Conservation (phyloP, 1,140 invertebrate species). For the Hypothenemus hampei region DNA sequence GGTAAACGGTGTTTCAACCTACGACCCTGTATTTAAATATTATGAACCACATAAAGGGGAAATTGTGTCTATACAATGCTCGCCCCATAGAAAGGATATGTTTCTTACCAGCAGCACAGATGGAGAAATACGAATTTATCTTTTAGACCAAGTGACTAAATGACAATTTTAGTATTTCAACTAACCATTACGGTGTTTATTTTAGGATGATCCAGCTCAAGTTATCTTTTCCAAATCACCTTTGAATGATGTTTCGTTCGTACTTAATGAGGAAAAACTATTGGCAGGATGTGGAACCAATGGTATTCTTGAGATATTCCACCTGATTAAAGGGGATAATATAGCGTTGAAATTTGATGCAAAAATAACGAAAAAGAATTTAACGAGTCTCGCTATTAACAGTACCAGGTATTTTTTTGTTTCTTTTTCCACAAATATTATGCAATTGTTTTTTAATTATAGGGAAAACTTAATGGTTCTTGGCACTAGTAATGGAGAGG, state of each 20-base stretch:
- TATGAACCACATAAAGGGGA: constrained; percentile 41
- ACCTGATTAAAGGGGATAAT: constrained; percentile 33
- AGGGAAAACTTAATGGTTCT: constrained; percentile 36
- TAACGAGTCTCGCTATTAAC: constrained; percentile 33
- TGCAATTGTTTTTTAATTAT: constrained; percentile 16
- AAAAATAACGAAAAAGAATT: constrained; percentile 19
- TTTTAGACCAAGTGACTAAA: constrained; percentile 35
- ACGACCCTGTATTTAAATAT: constrained; percentile 40
- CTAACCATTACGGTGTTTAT: constrained; percentile 3
- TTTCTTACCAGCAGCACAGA: constrained; percentile 40
- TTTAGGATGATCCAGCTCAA: constrained; percentile 40
- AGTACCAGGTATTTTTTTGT: constrained; percentile 17
- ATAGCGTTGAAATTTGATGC: constrained; percentile 28
- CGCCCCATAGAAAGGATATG: constrained; percentile 37
- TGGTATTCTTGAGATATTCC: constrained; percentile 35
- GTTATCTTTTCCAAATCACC: constrained; percentile 37
- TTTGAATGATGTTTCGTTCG: constrained; percentile 31
- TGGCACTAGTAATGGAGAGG: constrained; percentile 35
- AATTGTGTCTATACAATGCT: constrained; percentile 37
- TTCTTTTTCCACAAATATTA: neutral
- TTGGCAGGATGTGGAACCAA: constrained; percentile 35
- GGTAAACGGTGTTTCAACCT: constrained; percentile 2
- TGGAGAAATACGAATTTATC: constrained; percentile 40
- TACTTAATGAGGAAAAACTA: constrained; percentile 39
- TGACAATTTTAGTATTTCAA: neutral